Base-by-base conservation (phyloP, 2,797 vertebrate species). In the Gadopsis bispinosus region DNA sequence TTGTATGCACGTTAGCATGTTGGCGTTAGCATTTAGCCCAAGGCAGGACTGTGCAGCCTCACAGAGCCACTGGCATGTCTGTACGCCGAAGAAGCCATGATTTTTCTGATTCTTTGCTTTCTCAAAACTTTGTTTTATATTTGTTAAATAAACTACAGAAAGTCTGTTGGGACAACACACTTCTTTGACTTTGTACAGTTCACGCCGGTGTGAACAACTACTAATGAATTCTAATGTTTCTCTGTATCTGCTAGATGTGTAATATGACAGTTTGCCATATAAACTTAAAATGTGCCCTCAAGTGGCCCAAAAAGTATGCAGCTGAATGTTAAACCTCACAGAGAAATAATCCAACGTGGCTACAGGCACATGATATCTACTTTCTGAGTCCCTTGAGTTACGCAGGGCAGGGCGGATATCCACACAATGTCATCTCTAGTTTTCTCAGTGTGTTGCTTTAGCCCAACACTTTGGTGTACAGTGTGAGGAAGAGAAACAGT, bases 301-400 rank as follows among this genome's bases (percentile, higher is more conserved):
- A 19, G 20, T 29, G 39, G n/a, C 7, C 7, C 31, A 20, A 29
- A 5, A 0, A 48, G 0, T 0, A 39, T n/a, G 12, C 29, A 61
- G 22, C 9, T 61, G 29, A n/a, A n/a, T n/a, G n/a, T n/a, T n/a
- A n/a, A n/a, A 56, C n/a, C 20, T 26, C 20, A 16, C 29, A 53
- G 29, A 69, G 48, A 56, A 43, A 72, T n/a, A 66, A 45, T 7
- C 54, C 19, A 59, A 4, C 4, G 0, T 81, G 56, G 51, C 80
- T 72, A 65, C 58, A 61, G 71, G 61, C 17, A 54, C 80, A 82
- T 41, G 0, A 77, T 69, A 76, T 86, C 59, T 74, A 39, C 45
- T 47, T 48, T 73, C 63, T 67, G 16, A 29, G 62, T 79, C 83
- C 80, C 79, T 29, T 35, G 75, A 83, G 84, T 61, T 16, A 7